Evolutionary conservation across 2,797 vertebrate genomes (phyloP).

Genomic region (Chromis chromis): DNA sequence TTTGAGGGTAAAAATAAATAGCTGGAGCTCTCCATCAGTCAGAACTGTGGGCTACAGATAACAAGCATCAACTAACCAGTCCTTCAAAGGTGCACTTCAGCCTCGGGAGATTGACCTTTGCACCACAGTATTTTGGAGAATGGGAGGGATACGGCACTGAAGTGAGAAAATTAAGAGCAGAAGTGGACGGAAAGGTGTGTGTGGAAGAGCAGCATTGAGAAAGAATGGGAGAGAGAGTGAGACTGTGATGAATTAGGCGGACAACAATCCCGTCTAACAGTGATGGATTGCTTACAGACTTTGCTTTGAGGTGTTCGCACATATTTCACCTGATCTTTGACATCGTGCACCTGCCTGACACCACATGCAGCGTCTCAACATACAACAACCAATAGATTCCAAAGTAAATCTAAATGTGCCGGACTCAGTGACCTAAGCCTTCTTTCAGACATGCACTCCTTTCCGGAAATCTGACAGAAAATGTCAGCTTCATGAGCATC

Average conservation of each 20-base stretch:
- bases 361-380: conserved; percentile 7
- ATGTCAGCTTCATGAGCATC: too few species aligned
- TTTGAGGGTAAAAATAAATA: too few species aligned
- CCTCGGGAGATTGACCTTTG: conserved; percentile 35
- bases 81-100: conserved; percentile 19
- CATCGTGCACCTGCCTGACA: conserved; percentile 30
- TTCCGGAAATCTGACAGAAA: too few species aligned
- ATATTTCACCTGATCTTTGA: conserved; percentile 28
- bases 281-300: conserved; percentile 40
- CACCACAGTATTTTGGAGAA: conserved; percentile 10
- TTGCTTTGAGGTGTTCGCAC: conserved; percentile 21
- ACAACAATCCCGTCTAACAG: conserved; percentile 15
- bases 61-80: conserved; percentile 9
- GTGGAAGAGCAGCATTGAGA: conserved; percentile 1
- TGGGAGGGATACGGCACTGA: conserved; percentile 10
- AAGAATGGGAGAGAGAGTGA: background rate
- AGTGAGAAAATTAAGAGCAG: conserved; percentile 19
- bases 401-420: background rate
- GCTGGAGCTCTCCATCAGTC: too few species aligned
- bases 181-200: conserved; percentile 20
- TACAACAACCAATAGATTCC: background rate
- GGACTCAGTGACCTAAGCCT: background rate
- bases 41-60: background rate
- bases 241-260: conserved; percentile 37
- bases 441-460: background rate